Conservation (phyloP, 2,113 vertebrate species). For the Balaeniceps rex region DNA sequence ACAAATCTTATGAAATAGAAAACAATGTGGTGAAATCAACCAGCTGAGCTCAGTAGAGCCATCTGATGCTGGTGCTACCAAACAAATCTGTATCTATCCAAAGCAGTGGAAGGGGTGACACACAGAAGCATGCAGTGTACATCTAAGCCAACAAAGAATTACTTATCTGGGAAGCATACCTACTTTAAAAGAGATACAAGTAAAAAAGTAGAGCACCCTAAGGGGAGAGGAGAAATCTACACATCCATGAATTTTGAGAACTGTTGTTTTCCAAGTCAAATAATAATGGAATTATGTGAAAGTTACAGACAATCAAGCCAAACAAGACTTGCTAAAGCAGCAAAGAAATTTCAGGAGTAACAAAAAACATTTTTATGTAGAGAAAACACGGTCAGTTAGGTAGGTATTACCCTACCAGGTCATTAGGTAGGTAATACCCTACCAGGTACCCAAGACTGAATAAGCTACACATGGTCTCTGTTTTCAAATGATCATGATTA, state of each 20-base stretch:
- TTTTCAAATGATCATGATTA: neutral
- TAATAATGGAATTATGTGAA: neutral
- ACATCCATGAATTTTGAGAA: neutral
- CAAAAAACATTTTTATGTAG: neutral
- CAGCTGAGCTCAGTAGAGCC: neutral
- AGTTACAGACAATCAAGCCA: neutral
- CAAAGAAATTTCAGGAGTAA: neutral
- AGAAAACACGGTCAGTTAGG: neutral
- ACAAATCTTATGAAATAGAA: neutral
- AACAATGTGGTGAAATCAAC: neutral
- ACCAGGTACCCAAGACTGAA: neutral
- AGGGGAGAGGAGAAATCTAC: neutral
- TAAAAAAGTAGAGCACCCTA: neutral
- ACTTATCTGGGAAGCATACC: neutral
- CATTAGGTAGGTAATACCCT: neutral
- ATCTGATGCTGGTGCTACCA: neutral
- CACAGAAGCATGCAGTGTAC: rapidly evolving
- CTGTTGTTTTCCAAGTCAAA: neutral
- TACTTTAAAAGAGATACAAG: neutral
- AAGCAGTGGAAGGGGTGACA: neutral
- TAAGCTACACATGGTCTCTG: neutral
- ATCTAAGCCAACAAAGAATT: neutral
- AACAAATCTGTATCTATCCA: neutral
- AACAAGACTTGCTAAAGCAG: neutral
- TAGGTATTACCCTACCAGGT: neutral